These are phyloP conservation scores for Ornithoptera alexandrae DNA, from an alignment of 2,888 invertebrate genomes.

Conservation along the genomic window DNA sequence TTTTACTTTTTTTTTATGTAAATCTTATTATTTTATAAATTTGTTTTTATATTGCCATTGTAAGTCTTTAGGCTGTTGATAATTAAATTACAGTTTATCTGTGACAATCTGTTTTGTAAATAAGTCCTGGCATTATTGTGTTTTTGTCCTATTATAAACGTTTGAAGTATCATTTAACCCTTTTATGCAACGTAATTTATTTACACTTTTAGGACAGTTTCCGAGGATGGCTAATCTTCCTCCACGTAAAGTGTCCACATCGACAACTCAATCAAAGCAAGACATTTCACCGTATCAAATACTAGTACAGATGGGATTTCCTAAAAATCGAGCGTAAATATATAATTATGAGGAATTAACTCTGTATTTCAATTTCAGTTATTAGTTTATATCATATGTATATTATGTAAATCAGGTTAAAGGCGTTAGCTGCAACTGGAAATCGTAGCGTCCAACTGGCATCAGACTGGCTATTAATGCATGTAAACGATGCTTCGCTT, in stretches of 20 bases:
- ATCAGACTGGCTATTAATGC: constrained; percentile 94
- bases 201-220: constrained; percentile 38
- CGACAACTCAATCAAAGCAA: constrained; percentile 86
- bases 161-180: constrained; percentile 3
- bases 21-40: no score
- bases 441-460: constrained; percentile 92
- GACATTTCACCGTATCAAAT: constrained; percentile 89
- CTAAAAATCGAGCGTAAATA: constrained; percentile 91
- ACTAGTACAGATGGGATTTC: constrained; percentile 93
- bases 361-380: not conserved
- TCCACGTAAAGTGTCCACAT: constrained; percentile 86
- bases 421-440: constrained; percentile 94
- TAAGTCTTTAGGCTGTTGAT: no score
- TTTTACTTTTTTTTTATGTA: no score
- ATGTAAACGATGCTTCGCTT: constrained; percentile 90
- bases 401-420: constrained; percentile 81
- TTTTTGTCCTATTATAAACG: constrained; percentile 11
- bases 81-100: not conserved
- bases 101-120: constrained; percentile 25
- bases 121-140: constrained; percentile 23
- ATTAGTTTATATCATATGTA: not conserved
- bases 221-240: constrained; percentile 86
- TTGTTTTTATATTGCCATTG: no score
- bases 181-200: constrained; percentile 51
- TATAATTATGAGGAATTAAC: not conserved